Evolutionary conservation across 2,797 vertebrate species (phyloP), one percentile per base, ranked within the genome.

Genomic region (Esox lucius): DNA sequence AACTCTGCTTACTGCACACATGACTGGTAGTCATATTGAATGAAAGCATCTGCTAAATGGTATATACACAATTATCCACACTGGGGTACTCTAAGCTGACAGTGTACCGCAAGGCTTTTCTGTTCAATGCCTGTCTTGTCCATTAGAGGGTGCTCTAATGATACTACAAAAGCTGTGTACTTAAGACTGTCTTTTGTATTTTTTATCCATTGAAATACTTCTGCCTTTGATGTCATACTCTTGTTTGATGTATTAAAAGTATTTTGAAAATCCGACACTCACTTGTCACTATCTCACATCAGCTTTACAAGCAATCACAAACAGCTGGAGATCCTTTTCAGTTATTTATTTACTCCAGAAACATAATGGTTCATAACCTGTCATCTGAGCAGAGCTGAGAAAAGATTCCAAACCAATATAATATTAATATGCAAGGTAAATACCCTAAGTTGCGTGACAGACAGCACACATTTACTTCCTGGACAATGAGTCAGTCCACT

Each of bases 181-280:
- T 42, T 69, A 39, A 6, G 56, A 35, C 79, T 69, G 74, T 85
- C 72, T 80, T 87, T 76, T 86, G 68, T 84, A 80, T 86, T 85
- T 86, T 74, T 88, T 82, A 80, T 46, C 72, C 80, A 72, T 81
- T 68, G 31, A 82, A 85, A 28, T 12, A 74, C 71, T 70, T 77
- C 74, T 81, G 76, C 80, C 86, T 85, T 87, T 77, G 74, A 80
- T 88, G 90, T 91, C 85, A 87, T 81, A 80, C 82, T 82, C 81
- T 88, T 87, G 83, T 83, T 85, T 84, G 82, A 81, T 91, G 90
- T 92, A 93, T 90, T 92, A 93, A 94, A 46, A 94, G 82, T 90
- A 92, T 90, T 81, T 75, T 78, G 39, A 65, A 85, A 78, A 79
- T 67, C 35, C 7, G 13, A 46, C 7, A 13, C 19, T 33, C 46